Percentiles rank a stretch among this genome's conserved stretches.
Evolutionary conservation across 2,797 vertebrate genomes (phyloP).

Genomic region (Fratercula arctica): DNA sequence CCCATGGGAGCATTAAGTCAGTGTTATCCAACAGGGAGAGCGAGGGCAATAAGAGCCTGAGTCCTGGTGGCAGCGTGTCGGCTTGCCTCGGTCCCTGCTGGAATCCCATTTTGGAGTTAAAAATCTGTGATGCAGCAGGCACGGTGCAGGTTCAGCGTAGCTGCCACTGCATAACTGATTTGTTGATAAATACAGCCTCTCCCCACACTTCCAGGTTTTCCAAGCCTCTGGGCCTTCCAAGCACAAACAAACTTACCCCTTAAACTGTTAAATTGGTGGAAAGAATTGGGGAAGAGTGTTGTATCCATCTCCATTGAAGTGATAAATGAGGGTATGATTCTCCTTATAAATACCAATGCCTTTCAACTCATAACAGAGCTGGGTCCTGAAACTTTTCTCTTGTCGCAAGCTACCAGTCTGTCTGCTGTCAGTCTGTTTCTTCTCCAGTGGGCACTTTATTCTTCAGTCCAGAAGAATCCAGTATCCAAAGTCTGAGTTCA

Average conservation of each 20-base stretch:
- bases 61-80: neutral
- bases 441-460: neutral
- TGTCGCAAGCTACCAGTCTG: neutral
- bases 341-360: neutral
- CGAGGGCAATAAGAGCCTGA: accelerated
- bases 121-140: neutral
- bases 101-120: neutral
- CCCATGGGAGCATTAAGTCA: neutral
- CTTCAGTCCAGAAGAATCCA: neutral
- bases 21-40: neutral
- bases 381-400: neutral
- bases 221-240: neutral
- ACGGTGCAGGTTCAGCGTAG: neutral
- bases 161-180: neutral
- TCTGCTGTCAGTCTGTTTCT: constrained; percentile 6
- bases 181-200: neutral
- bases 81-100: neutral
- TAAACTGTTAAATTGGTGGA: neutral
- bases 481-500: neutral
- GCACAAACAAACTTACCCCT: neutral
- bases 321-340: constrained; percentile 1
- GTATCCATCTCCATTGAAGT: neutral
- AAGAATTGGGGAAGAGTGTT: neutral
- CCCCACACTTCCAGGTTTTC: neutral
- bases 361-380: neutral